These are phyloP conservation scores for Argentina silus DNA, from an alignment of 2,797 vertebrate species.

Conservation along the genomic window DNA sequence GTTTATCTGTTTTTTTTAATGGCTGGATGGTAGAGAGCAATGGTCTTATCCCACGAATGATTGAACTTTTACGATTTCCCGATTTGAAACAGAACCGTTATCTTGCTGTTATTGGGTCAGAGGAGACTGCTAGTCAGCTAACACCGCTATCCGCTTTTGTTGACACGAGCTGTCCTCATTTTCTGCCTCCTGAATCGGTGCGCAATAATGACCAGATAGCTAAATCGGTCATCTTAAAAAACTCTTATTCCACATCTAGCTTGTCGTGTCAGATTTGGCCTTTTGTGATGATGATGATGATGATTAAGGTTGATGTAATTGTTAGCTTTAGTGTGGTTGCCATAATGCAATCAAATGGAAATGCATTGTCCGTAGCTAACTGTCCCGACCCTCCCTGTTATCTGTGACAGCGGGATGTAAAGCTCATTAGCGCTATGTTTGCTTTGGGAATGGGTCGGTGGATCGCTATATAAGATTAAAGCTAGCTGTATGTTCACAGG, in stretches of 20 bases:
- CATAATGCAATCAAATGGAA: constrained; percentile 4
- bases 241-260: not conserved
- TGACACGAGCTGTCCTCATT: constrained; percentile 71
- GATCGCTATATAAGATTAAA: not conserved
- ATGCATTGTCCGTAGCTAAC: not conserved
- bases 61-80: no score
- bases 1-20: no score
- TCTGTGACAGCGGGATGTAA: not conserved
- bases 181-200: constrained; percentile 31
- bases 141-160: constrained; percentile 78
- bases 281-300: not conserved
- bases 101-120: not conserved
- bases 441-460: not conserved
- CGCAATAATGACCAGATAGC: not conserved
- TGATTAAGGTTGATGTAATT: constrained; percentile 28
- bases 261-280: not conserved
- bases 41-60: no score
- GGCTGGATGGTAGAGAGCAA: no score
- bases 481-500: no score
- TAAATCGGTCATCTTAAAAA: not conserved
- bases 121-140: constrained; percentile 48
- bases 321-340: not conserved
- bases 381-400: not conserved
- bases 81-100: no score
- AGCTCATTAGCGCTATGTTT: constrained; percentile 10